Base-by-base conservation (phyloP, 1,140 invertebrate genomes). In the Mizuhopecten yessoensis region DNA sequence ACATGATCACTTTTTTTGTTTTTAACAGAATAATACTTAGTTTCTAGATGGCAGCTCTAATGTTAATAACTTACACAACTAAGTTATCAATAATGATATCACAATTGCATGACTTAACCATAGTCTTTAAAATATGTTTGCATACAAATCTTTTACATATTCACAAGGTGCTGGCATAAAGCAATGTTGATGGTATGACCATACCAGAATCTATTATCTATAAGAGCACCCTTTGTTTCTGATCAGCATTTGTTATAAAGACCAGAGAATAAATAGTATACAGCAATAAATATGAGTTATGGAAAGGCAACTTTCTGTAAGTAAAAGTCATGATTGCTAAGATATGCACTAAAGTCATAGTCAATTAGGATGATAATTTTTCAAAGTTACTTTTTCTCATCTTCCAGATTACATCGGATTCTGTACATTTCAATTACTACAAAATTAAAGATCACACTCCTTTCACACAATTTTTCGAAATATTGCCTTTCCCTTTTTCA, bases 351-450 rank as follows among this genome's bases (percentile, higher is more conserved):
- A 75, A n/a, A 29, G 57, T n/a, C n/a, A 75, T 57, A 11, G n/a
- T 75, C 57, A 75, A 75, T 75, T n/a, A 75, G n/a, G 57, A 75
- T n/a, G n/a, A n/a, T n/a, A n/a, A n/a, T n/a, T 75, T 75, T 75
- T 9, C 57, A 5, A 5, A 39, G 36, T 39, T 7, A 5, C 57
- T 75, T n/a, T 75, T 75, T 75, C n/a, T 75, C 23, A 75, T 17
- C 57, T 29, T 75, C 57, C 57, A 75, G 57, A 75, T 75, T 75
- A 75, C 5, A 75, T 75, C 29, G 57, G 57, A 75, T 75, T 0
- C 23, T 75, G 57, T 75, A 75, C 57, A 75, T 75, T 49, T 49
- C 20, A 49, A 17, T 49, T 75, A 75, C 23, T 75, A 29, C n/a
- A 17, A 29, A 75, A 17, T 75, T 75, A 17, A 75, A 75, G 57